Conservation (phyloP, 1,140 invertebrate species). For the Diplogasteroides magnus region DNA sequence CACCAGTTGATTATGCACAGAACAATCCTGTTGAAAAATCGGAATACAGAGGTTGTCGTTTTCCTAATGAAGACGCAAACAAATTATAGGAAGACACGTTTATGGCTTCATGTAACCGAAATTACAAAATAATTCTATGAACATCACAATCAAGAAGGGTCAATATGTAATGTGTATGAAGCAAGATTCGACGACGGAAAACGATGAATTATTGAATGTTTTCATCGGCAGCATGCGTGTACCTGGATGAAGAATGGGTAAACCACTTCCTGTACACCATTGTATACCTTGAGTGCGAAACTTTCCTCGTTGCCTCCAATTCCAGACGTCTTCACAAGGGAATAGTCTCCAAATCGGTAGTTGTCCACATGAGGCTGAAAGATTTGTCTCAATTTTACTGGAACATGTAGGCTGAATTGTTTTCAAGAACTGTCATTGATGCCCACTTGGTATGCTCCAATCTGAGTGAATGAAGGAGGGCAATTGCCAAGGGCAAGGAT, state of each 20-base stretch:
- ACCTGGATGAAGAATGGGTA: neutral
- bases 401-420: constrained; percentile 9
- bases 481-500: constrained; percentile 38
- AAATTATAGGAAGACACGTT: too few species aligned
- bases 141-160: too few species aligned
- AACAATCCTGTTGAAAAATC: too few species aligned
- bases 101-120: too few species aligned
- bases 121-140: too few species aligned
- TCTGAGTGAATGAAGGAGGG: constrained; percentile 38
- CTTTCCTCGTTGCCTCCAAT: constrained; percentile 31
- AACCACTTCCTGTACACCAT: neutral
- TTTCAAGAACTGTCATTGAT: constrained; percentile 8
- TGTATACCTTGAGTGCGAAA: constrained; percentile 29
- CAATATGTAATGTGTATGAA: too few species aligned
- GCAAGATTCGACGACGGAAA: neutral
- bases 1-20: too few species aligned
- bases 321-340: constrained; percentile 31
- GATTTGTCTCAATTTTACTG: constrained; percentile 6
- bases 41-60: too few species aligned
- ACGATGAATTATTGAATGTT: neutral
- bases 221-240: constrained; percentile 38
- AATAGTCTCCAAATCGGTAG: constrained; percentile 36
- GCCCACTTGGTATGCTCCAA: constrained; percentile 33
- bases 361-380: constrained; percentile 31
- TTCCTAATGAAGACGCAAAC: too few species aligned